Evolutionary conservation across 2,888 invertebrate species (phyloP).

Genomic region (Creontiades dilutus): DNA sequence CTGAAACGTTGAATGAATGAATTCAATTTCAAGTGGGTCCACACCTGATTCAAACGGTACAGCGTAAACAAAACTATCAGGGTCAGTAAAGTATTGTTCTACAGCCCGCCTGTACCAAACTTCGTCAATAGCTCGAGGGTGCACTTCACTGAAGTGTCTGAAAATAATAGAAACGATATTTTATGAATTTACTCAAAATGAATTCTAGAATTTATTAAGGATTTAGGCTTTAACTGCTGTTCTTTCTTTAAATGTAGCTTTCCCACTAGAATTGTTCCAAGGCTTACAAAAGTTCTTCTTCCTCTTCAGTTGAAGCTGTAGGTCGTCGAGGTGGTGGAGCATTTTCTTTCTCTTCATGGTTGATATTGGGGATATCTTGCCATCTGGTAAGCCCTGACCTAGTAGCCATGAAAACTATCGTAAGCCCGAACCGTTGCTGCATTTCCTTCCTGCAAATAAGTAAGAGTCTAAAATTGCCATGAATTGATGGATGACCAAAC

Average conservation of each 20-base stretch:
- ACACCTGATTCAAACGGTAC: constrained; percentile 84
- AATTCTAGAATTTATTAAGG: background rate
- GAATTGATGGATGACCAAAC: background rate
- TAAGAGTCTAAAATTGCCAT: background rate
- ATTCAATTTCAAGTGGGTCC: background rate
- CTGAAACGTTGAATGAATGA: background rate
- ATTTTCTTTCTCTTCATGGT: constrained; percentile 72
- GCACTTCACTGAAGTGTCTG: constrained; percentile 90
- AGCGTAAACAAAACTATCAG: constrained; percentile 94
- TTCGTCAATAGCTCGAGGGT: constrained; percentile 90
- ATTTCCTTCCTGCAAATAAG: constrained; percentile 84
- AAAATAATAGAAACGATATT: constrained; percentile 37
- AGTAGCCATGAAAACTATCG: constrained; percentile 92
- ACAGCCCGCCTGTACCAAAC: constrained; percentile 95
- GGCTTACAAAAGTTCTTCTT: constrained; percentile 49
- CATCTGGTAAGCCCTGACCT: constrained; percentile 94
- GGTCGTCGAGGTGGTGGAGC: background rate
- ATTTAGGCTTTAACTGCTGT: background rate
- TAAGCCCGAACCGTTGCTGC: constrained; percentile 90
- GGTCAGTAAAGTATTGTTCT: constrained; percentile 91
- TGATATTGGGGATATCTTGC: constrained; percentile 82
- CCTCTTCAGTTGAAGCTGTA: constrained; percentile 18
- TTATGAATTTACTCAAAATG: background rate
- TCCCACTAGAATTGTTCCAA: background rate
- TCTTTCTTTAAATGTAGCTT: background rate